Percentiles rank a stretch among this genome's conserved stretches.
Conservation (phyloP, 2,797 vertebrate genomes). For the Falco columbarius region DNA sequence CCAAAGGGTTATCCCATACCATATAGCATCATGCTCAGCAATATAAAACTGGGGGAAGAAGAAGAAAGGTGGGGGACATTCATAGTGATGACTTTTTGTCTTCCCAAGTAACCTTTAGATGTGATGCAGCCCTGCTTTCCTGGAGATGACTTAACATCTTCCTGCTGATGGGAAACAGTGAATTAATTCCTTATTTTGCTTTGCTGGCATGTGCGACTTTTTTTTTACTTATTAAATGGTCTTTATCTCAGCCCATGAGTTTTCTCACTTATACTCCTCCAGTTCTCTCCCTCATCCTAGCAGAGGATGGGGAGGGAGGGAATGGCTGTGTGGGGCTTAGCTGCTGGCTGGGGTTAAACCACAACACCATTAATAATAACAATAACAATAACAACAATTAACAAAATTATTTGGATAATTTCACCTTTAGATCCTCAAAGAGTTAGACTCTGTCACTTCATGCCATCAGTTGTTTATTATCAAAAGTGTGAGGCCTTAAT, state of each 20-base stretch:
- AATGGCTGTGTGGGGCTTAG: background rate
- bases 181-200: background rate
- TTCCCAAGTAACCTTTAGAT: rapidly evolving
- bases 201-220: background rate
- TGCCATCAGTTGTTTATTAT: background rate
- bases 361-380: background rate
- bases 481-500: background rate
- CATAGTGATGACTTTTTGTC: background rate
- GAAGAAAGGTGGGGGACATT: rapidly evolving
- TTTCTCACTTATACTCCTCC: background rate
- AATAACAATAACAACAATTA: background rate
- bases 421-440: background rate
- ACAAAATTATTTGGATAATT: background rate
- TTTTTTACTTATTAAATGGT: background rate
- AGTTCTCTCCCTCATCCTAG: background rate
- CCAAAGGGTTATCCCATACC: background rate
- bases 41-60: background rate
- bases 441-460: background rate
- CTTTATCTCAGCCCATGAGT: background rate
- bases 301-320: rapidly evolving
- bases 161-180: background rate
- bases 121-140: background rate
- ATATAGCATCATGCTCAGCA: no score
- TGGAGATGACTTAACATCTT: background rate
- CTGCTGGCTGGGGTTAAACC: background rate